A percentile compares a stretch with the other conserved stretches of the same genome.
phyloP scores from a whole-genome alignment of 2,888 invertebrate species.

The Elysia crispata region DNA sequence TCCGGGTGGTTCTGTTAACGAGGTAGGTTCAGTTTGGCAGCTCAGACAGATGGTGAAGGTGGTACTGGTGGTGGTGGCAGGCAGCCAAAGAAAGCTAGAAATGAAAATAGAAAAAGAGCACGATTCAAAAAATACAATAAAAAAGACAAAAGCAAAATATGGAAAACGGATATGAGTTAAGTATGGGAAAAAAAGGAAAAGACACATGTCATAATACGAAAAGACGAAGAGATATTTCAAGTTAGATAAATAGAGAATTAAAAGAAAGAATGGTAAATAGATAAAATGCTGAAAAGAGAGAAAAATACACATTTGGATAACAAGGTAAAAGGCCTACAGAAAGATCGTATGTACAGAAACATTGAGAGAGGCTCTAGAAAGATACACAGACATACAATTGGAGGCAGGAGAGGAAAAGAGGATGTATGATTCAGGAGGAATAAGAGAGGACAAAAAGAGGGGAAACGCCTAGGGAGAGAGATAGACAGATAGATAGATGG shows the following conservation, averaged over 20 bases:
- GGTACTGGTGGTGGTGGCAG: neutral
- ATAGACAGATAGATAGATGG: slow-evolving; percentile 3
- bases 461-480: slow-evolving; percentile 5
- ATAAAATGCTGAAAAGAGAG: too few species aligned
- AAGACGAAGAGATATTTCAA: too few species aligned
- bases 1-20: too few species aligned
- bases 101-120: neutral
- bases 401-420: slow-evolving; percentile 1
- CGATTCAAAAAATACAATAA: too few species aligned
- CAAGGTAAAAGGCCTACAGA: neutral
- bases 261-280: neutral
- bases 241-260: slow-evolving; percentile 5
- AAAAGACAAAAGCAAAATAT: too few species aligned
- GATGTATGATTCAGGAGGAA: too few species aligned
- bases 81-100: neutral
- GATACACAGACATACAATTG: neutral
- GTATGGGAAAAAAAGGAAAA: too few species aligned
- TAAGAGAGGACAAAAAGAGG: too few species aligned
- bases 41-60: neutral
- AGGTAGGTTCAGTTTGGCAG: too few species aligned
- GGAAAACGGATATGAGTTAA: too few species aligned
- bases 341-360: neutral
- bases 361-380: neutral
- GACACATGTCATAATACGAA: too few species aligned
- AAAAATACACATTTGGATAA: too few species aligned